Conservation (phyloP, 2,888 invertebrate species). For the Leptopterna dolabrata region DNA sequence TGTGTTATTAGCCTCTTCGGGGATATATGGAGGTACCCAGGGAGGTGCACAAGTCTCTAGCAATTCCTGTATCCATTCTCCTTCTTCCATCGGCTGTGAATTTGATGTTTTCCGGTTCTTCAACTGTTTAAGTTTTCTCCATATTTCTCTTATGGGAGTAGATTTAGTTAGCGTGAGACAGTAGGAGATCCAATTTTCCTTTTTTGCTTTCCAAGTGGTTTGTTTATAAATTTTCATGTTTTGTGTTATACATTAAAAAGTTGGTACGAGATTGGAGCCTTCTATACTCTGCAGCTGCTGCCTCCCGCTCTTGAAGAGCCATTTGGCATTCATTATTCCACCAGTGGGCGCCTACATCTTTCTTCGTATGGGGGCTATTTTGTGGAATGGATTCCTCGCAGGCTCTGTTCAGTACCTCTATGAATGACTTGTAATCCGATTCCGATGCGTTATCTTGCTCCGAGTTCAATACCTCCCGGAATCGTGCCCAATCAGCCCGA, state of each 20-base stretch:
- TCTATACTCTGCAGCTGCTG: not conserved
- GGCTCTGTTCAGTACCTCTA: not conserved
- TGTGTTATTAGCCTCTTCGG: not conserved
- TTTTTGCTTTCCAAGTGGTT: not conserved
- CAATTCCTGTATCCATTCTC: not conserved
- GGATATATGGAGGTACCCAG: not conserved
- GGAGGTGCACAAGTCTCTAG: not conserved
- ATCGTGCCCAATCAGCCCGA: not conserved
- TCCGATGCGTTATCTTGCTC: not conserved
- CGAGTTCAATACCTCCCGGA: not conserved
- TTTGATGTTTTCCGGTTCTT: not conserved
- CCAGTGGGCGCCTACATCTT: not conserved
- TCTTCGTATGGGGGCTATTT: not conserved
- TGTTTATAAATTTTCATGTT: slow-evolving; percentile 4
- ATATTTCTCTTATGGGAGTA: not conserved
- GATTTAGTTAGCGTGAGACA: not conserved
- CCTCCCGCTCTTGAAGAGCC: not conserved
- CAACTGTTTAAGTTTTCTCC: not conserved
- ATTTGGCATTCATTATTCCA: not conserved
- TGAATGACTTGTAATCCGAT: not conserved
- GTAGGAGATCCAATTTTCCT: not conserved
- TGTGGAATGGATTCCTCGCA: not conserved
- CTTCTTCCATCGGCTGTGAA: not conserved
- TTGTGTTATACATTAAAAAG: not conserved
- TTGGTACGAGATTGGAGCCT: not conserved